These are phyloP conservation scores for Tursiops truncatus DNA, from an alignment of 2,113 vertebrate genomes.

Conservation along the genomic window DNA sequence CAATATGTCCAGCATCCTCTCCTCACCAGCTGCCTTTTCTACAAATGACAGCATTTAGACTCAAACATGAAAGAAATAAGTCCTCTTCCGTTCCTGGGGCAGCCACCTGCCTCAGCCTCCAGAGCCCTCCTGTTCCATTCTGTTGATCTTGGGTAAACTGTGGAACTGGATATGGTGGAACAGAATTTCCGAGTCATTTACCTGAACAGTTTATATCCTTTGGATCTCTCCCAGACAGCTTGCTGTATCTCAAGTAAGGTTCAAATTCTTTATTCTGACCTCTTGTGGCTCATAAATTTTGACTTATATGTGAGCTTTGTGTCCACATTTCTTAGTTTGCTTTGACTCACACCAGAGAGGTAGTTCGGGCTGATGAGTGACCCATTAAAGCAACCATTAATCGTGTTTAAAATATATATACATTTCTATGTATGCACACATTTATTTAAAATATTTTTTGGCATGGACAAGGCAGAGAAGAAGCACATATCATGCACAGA, in stretches of 20 bases:
- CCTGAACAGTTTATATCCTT: conserved; percentile 69
- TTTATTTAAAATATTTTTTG: neutral
- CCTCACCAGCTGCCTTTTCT: conserved; percentile 41
- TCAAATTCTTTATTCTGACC: conserved; percentile 21
- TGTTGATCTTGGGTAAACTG: conserved; percentile 53
- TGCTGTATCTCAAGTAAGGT: conserved; percentile 46
- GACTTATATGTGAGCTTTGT: conserved; percentile 58
- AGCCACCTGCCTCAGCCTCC: conserved; percentile 31
- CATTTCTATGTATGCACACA: neutral
- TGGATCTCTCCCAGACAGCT: conserved; percentile 61
- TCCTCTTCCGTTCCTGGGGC: neutral
- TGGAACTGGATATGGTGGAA: conserved; percentile 47
- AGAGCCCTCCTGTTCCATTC: conserved; percentile 43
- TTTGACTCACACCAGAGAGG: conserved; percentile 71
- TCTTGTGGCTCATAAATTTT: conserved; percentile 67
- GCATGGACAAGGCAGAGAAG: neutral
- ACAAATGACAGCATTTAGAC: conserved; percentile 21
- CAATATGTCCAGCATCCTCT: neutral
- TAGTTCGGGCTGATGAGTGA: conserved; percentile 45
- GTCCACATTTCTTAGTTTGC: conserved; percentile 69
- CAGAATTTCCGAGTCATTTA: conserved; percentile 67
- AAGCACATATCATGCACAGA: neutral
- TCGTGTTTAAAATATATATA: neutral
- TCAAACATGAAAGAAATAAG: conserved; percentile 29
- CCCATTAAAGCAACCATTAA: neutral